Evolutionary conservation across 2,797 vertebrate genomes (phyloP), one percentile per base, ranked within the genome.

Genomic region (Protonibea diacanthus): DNA sequence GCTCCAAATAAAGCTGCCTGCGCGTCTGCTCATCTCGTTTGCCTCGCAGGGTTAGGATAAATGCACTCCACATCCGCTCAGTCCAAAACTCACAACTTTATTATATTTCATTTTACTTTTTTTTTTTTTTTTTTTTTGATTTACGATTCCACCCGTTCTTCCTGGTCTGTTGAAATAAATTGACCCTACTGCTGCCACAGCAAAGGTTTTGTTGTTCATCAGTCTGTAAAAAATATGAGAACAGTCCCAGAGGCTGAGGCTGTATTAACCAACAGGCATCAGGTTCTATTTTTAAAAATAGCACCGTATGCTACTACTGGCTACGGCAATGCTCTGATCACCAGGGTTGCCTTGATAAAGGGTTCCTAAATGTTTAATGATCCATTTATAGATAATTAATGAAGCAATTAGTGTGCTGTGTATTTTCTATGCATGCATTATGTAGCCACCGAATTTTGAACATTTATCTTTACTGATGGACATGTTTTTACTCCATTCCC

Each of bases 331-430:
- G 60, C 83, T 89, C 80, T 86, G 87, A 88, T 88, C 74, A 86
- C 76, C 78, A 81, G 53, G 55, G 81, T 80, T 89, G 80, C 72
- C 82, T 87, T 89, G 82, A 88, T 87, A 92, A 89, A 93, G 73
- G 71, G 4, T 84, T 81, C 82, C 80, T 91, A 60, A 85, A 91
- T 91, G 81, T 89, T 93, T 92, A 89, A 91, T 92, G 83, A 89
- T 78, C 83, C 83, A 85, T 91, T 90, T 85, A 90, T 92, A 86
- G 88, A 91, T 93, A 92, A 90, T 91, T 91, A 90, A 92, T 93
- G 92, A 91, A 86, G 84, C 88, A 91, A 92, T 93, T 92, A 92
- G 81, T 64, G 78, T 53, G 58, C 75, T 91, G 86, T 93, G 81
- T 92, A 86, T 91, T 87, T 89, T 83, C 71, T 79, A 58, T 60